Conservation (phyloP, 2,888 invertebrate genomes). For the Onchidella celtica region DNA sequence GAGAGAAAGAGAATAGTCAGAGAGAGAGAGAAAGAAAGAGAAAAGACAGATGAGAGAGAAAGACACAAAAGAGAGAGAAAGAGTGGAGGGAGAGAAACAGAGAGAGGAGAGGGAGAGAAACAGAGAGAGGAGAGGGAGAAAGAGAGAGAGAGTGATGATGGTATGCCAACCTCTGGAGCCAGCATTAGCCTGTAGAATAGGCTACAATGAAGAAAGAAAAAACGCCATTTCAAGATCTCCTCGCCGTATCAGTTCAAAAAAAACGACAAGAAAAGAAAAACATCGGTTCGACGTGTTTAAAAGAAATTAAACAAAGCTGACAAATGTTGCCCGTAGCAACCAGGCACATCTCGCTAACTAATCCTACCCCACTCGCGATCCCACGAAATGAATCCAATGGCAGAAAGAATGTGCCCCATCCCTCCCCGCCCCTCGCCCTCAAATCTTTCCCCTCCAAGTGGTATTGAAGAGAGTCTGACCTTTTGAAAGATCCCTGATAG, state of each 20-base stretch:
- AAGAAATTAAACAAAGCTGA: constrained; percentile 18
- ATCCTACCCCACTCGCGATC: background rate
- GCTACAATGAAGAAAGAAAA: no score
- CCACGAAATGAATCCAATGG: background rate
- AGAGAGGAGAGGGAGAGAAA: background rate
- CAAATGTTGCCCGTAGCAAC: constrained; percentile 5
- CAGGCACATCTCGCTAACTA: constrained; percentile 1
- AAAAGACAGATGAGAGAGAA: background rate
- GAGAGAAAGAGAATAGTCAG: background rate
- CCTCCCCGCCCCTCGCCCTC: background rate
- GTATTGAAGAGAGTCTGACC: constrained; percentile 11
- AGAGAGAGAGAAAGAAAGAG: background rate
- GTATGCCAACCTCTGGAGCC: no score
- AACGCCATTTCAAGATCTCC: no score
- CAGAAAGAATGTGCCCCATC: background rate
- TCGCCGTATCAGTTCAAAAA: no score
- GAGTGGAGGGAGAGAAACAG: background rate
- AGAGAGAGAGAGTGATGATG: background rate
- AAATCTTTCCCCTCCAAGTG: background rate
- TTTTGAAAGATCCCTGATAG: constrained; percentile 19
- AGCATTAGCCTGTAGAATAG: no score
- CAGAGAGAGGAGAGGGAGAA: background rate
- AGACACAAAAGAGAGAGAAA: background rate
- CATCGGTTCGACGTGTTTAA: background rate
- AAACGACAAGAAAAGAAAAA: no score